Evolutionary conservation across 2,888 invertebrate genomes (phyloP), one percentile per base, ranked within the genome.

Genomic region (Drosophila sordidula): DNA sequence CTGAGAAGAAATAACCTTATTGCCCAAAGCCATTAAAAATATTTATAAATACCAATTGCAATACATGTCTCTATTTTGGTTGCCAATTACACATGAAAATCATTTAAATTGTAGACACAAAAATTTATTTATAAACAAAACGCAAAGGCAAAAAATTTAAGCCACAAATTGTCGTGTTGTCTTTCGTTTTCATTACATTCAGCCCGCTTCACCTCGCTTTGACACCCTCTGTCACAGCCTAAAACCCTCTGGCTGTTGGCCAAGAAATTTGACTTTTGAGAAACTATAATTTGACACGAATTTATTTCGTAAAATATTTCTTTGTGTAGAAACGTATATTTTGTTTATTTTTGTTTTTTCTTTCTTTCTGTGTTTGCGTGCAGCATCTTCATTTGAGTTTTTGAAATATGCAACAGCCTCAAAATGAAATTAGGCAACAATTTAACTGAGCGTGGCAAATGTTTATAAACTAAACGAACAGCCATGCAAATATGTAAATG

Each of bases 201-300:
- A 51, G 8, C 4, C 38, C 25, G 25, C 36, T 50, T 16, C 4
- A 2, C n/a, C 14, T 4, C 42, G 1, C 29, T 16, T 22, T 3
- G 39, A 6, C 14, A 38, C 22, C 22, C 25, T 39, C 16, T 14
- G 6, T 18, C n/a, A 11, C 49, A 41, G 4, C 11, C 34, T 11
- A 6, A 6, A 18, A 6, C 25, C 22, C 4, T 6, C 9, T 76
- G 80, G 80, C 80, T 22, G 25, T 2, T 1, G 6, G 78, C 82
- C 82, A 82, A 69, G 32, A 77, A 66, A 82, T 87, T 80, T 77
- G 80, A 87, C 82, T 84, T 80, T 52, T 72, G 70, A 70, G 80
- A 77, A 77, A 73, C 80, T 70, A 83, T 87, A 87, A 83, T 83
- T 85, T 83, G 83, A 83, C 83, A 85, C 87, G 63, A 83, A 85